phyloP scores from a whole-genome alignment of 1,140 invertebrate species.

The Plectus sambesii region DNA sequence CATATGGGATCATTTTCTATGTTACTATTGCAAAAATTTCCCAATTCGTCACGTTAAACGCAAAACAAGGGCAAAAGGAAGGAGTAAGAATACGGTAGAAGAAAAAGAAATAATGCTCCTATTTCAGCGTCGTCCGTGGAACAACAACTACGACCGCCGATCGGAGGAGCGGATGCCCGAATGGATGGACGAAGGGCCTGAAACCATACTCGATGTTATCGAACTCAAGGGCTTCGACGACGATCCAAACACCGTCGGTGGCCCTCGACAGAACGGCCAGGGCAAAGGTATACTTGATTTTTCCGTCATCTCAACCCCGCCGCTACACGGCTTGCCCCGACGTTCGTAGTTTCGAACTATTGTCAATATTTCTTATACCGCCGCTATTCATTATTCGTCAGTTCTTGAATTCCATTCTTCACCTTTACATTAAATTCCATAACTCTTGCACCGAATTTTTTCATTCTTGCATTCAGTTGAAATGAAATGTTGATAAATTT shows the following conservation, averaged over 20 bases:
- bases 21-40: not conserved
- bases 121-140: slow-evolving; percentile 9
- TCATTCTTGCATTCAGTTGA: too few species aligned
- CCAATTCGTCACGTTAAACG: slow-evolving; percentile 3
- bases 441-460: too few species aligned
- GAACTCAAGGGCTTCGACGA: slow-evolving; percentile 29
- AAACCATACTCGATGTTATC: slow-evolving; percentile 27
- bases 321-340: too few species aligned
- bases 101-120: not conserved
- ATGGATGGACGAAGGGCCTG: slow-evolving; percentile 31
- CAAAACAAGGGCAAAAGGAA: slow-evolving; percentile 13
- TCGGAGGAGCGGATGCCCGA: slow-evolving; percentile 26
- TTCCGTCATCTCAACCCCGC: too few species aligned
- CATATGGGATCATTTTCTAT: too few species aligned
- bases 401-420: too few species aligned
- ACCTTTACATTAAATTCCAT: too few species aligned
- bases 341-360: not conserved
- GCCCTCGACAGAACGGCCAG: too few species aligned
- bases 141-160: slow-evolving; percentile 2
- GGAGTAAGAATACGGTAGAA: slow-evolving; percentile 1
- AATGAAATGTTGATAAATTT: too few species aligned
- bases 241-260: not conserved
- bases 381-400: slow-evolving; percentile 5
- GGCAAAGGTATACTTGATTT: too few species aligned
- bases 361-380: not conserved